Conservation (phyloP, 2,797 vertebrate genomes). For the Dryobates pubescens region DNA sequence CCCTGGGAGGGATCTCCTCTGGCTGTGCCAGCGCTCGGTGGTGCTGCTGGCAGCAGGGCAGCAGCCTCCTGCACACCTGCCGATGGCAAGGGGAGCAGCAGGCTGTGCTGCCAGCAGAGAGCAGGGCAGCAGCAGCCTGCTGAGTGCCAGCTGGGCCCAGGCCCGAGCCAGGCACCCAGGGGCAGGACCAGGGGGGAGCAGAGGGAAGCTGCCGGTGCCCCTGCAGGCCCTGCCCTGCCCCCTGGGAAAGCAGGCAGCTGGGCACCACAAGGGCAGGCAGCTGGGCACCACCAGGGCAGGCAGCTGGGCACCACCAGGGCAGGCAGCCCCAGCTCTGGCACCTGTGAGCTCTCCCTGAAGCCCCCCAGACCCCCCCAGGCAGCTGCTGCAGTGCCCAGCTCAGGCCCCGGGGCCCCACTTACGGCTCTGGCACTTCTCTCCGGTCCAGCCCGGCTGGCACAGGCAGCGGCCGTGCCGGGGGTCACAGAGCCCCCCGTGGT, state of each 20-base stretch:
- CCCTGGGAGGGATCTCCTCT: not conserved
- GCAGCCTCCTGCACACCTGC: not conserved
- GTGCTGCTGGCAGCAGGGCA: not conserved
- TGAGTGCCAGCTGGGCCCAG: not conserved
- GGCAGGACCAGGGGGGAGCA: too few relatives aligned
- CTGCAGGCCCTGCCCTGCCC: too few relatives aligned
- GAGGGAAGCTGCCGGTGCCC: not conserved
- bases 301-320: not conserved
- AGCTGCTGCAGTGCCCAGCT: not conserved
- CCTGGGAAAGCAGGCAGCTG: not conserved
- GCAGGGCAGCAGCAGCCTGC: not conserved
- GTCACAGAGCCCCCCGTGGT: conserved; percentile 84
- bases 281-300: too few relatives aligned
- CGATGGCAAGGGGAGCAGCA: not conserved
- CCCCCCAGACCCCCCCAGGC: too few relatives aligned
- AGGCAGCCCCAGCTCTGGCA: accelerated
- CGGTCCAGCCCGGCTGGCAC: conserved; percentile 86
- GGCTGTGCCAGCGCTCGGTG: not conserved
- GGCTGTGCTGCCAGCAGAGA: not conserved
- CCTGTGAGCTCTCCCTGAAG: accelerated
- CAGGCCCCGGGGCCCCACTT: conserved; percentile 19
- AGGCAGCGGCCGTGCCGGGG: conserved; percentile 79
- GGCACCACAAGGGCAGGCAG: not conserved
- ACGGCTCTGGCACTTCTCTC: conserved; percentile 85
- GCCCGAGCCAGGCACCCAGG: too few relatives aligned